phyloP scores from a whole-genome alignment of 2,797 vertebrate genomes.

The Leucoraja ocellata region DNA sequence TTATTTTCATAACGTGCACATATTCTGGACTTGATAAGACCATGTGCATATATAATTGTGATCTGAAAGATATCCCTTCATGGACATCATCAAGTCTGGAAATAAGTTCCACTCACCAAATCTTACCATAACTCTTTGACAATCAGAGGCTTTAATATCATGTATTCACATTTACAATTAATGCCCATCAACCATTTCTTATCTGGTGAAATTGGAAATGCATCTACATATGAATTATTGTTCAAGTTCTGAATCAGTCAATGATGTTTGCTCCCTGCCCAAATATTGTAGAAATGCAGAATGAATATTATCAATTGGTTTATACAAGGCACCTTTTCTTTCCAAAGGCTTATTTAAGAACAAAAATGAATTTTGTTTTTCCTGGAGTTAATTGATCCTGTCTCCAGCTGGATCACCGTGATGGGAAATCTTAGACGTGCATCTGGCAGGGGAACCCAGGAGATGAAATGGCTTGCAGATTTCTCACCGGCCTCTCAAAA shows the following conservation, averaged over 20 bases:
- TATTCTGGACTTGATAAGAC: background rate
- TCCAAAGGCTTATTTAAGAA: background rate
- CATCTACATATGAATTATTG: background rate
- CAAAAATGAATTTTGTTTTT: no score
- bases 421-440: background rate
- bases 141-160: background rate
- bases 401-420: background rate
- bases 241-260: background rate
- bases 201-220: background rate
- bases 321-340: background rate
- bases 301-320: background rate
- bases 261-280: background rate
- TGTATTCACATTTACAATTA: background rate
- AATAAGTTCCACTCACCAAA: background rate
- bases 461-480: background rate
- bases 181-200: background rate
- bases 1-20: background rate
- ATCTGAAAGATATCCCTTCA: background rate
- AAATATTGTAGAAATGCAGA: background rate
- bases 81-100: background rate
- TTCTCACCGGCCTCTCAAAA: background rate
- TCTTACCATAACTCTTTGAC: background rate
- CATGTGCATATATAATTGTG: slow-evolving; percentile 1
- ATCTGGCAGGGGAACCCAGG: background rate
- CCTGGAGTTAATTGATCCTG: background rate